Evolutionary conservation across 1,140 invertebrate genomes (phyloP).

Genomic region (Bemisia tabaci): DNA sequence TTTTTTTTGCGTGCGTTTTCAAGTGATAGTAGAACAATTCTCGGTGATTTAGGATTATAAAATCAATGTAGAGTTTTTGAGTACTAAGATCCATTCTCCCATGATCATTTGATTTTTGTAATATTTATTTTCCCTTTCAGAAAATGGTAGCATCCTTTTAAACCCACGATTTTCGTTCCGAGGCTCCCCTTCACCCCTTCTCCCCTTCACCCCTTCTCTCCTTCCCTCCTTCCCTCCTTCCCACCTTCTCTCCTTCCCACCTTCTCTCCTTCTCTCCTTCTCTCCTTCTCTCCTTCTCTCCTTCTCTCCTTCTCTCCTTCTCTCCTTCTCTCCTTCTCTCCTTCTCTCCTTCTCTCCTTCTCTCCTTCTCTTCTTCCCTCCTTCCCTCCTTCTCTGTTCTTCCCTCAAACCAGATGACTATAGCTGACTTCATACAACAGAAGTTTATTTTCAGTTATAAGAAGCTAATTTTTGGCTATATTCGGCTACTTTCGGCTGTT

Average conservation of each 20-base stretch:
- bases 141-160: no score
- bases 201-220: no score
- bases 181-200: no score
- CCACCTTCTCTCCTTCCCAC: background rate
- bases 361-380: background rate
- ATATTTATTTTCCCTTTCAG: no score
- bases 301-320: background rate
- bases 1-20: no score
- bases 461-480: no score
- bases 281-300: background rate
- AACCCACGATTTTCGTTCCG: no score
- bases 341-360: background rate
- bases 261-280: background rate
- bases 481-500: background rate
- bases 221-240: background rate
- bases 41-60: no score
- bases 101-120: no score
- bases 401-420: background rate
- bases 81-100: no score
- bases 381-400: background rate
- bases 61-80: no score
- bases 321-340: background rate
- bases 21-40: no score
- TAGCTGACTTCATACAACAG: background rate
- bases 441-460: background rate